A percentile compares a stretch with the other conserved stretches of the same genome.
These are phyloP conservation scores for Spinibarbus caldwelli DNA, from an alignment of 2,797 vertebrate genomes.

Conservation along the genomic window DNA sequence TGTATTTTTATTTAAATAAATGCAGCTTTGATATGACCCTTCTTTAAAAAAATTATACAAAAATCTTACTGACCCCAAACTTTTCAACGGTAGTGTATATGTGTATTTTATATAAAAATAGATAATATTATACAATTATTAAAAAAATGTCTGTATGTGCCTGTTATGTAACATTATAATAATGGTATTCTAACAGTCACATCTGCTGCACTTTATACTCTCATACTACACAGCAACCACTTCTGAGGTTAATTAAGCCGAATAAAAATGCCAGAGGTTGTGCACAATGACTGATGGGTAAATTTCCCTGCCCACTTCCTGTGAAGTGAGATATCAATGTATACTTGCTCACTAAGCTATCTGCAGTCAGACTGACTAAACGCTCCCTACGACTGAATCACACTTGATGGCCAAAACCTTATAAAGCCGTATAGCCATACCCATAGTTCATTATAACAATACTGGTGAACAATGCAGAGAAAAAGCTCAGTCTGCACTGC, in stretches of 20 bases:
- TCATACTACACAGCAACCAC: background rate
- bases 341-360: background rate
- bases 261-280: background rate
- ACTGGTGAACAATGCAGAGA: background rate
- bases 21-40: background rate
- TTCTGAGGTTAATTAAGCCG: slow-evolving; percentile 15
- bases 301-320: background rate
- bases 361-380: background rate
- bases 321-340: background rate
- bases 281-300: slow-evolving; percentile 16
- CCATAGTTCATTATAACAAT: background rate
- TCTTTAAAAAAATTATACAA: background rate
- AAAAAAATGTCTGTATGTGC: background rate
- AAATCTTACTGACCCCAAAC: too few relatives aligned
- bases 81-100: background rate
- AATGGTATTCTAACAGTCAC: background rate
- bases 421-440: background rate
- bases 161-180: background rate
- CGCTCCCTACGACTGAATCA: background rate
- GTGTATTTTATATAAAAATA: background rate
- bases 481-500: background rate
- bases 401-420: background rate
- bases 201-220: background rate
- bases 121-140: background rate
- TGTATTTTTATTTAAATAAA: background rate